phyloP scores from a whole-genome alignment of 2,888 invertebrate species.

The Brenthis daphne region DNA sequence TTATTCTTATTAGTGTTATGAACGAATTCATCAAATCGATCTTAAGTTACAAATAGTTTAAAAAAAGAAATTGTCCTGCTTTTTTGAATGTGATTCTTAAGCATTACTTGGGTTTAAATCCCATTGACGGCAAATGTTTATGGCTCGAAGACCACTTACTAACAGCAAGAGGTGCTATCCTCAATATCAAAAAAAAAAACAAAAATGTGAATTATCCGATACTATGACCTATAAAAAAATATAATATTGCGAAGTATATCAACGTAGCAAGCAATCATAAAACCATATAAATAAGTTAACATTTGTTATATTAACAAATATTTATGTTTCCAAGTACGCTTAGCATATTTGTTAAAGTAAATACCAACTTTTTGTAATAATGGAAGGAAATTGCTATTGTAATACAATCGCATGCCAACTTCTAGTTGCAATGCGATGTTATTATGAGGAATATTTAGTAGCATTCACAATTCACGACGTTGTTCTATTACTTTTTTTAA shows the following conservation, averaged over 20 bases:
- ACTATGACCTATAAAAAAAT: no score
- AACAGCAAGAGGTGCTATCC: no score
- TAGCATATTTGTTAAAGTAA: conserved; percentile 18
- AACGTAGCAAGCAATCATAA: neutral
- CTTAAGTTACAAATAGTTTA: no score
- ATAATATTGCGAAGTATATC: no score
- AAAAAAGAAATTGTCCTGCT: no score
- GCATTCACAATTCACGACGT: neutral
- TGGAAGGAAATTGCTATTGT: conserved; percentile 20
- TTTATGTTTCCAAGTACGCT: conserved; percentile 11
- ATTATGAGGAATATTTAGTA: conserved; percentile 18
- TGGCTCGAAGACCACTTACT: no score
- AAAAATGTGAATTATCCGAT: no score
- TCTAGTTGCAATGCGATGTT: conserved; percentile 10
- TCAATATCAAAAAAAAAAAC: no score
- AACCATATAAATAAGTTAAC: neutral
- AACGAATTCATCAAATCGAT: no score
- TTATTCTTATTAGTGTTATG: neutral
- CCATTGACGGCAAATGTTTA: no score
- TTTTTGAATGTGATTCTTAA: no score
- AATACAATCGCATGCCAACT: conserved; percentile 22
- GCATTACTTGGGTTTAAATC: no score
- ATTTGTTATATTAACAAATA: neutral
- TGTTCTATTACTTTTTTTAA: conserved; percentile 11
- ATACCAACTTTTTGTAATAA: conserved; percentile 13